Base-by-base conservation (phyloP, 2,888 invertebrate species). In the Drosophila ochracea region DNA sequence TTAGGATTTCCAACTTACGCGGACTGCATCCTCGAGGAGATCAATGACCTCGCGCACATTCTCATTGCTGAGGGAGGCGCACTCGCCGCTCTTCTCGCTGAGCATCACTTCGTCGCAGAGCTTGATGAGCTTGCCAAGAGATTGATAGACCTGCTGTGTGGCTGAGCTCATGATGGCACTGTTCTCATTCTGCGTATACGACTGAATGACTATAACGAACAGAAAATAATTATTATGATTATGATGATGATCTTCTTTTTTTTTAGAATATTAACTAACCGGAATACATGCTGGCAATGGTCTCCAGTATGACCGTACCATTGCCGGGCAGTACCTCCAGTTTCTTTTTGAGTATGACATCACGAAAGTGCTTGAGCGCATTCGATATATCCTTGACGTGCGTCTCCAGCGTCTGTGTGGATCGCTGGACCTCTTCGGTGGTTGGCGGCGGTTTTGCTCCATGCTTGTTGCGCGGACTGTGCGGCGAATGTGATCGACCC, bases 241-340 rank as follows among this genome's bases (percentile, higher is more conserved):
- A 25, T 47, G 30, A 30, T 30, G 1, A 30, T 9, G 7, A 25
- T 1, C 13, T 13, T 9, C 2, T 31, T 31, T 31, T 31, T 11
- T 33, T 16, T 47, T 47, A 25, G 28, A 19, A 39, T 30, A 55
- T 16, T 11, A 39, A 74, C 76, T 78, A 93, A 95, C 95, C 95
- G 94, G 96, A 96, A 93, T 97, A 97, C 93, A 98, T 97, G 92
- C 96, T 96, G 92, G 97, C 97, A 83, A 98, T 97, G 66, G 97
- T 97, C 93, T 99, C 98, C 92, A 99, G 95, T 78, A 98, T 97
- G 90, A 98, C 97, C 59, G 98, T 98, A 76, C 98, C 98, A 93
- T 98, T 98, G 77, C 98, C 98, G 4, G 98, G 97, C 86, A 99
- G 94, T 95, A 98, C 97, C 94, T 98, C 98, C 91, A 98, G 94